phyloP scores from a whole-genome alignment of 2,797 vertebrate genomes.

The Hypotaenidia okinawae region DNA sequence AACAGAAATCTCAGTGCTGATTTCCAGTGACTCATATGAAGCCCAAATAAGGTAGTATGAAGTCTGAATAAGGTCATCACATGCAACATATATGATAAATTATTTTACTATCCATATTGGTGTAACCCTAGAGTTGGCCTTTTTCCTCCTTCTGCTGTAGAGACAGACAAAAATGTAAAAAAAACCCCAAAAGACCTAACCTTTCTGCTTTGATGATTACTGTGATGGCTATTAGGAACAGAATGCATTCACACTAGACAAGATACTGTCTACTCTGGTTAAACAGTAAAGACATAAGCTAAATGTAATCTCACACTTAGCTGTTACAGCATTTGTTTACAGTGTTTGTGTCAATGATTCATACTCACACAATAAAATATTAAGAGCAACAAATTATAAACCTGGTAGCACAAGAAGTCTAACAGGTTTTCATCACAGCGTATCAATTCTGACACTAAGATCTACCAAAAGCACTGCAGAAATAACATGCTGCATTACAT shows the following conservation, averaged over 20 bases:
- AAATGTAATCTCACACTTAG: background rate
- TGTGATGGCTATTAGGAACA: background rate
- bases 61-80: background rate
- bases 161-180: background rate
- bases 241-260: background rate
- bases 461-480: constrained; percentile 26
- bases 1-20: background rate
- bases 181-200: background rate
- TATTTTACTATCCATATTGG: background rate
- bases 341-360: constrained; percentile 27
- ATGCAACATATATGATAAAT: background rate
- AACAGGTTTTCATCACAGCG: constrained; percentile 11
- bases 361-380: constrained; percentile 58
- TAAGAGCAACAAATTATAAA: constrained; percentile 56
- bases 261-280: background rate
- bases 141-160: background rate
- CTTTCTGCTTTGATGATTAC: background rate
- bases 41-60: background rate
- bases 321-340: constrained; percentile 33
- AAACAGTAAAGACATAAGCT: background rate
- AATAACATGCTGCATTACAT: constrained; percentile 24
- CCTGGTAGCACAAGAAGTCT: constrained; percentile 16
- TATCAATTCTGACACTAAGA: constrained; percentile 19
- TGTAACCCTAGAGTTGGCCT: background rate
- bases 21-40: background rate